Base-by-base conservation (phyloP, 2,797 vertebrate species). In the Lindbergichthys nudifrons region DNA sequence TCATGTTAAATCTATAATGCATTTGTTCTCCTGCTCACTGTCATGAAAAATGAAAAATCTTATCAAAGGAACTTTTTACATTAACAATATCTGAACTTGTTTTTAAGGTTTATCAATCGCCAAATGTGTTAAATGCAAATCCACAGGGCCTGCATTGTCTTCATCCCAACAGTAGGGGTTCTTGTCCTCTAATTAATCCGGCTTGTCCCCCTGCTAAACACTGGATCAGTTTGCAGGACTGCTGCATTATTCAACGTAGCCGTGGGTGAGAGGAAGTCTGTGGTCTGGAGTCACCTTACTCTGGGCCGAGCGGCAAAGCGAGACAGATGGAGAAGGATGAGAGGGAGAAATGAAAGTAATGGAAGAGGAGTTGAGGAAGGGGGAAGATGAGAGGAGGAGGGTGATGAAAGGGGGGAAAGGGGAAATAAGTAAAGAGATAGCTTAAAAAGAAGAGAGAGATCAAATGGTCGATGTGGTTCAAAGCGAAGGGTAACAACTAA, bases 131-230 rank as follows among this genome's bases (percentile, higher is more conserved):
- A n/a, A 64, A 57, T 19, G 41, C 1, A n/a, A 73, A 76, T 82
- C 57, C 46, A 47, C 65, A 54, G 19, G 30, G 61, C 52, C 70
- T 69, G 66, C 61, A 73, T 47, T 75, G 71, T 81, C 73, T 65
- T 81, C 56, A 50, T 15, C 61, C 32, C 4, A 61, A 80, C 82
- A 87, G 75, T 64, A 84, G 71, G 66, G 83, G 86, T 79, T 89
- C 85, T 89, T 87, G 88, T 92, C 90, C 88, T 92, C 82, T 94
- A 93, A 95, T 95, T 93, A 94, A 92, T 92, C 85, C 56, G 78
- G 73, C 91, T 88, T 89, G 92, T 93, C 90, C 88, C 85, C 82
- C 83, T 75, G 79, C 87, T 89, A 88, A 93, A 90, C 86, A 93
- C 85, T 87, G 88, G 91, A 92, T 94, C 92, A 79, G 70, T 89